Evolutionary conservation across 30 jellyfish, hydroid and myxozoan genomes (phyloP).

Genomic region (Aurelia coerulea): DNA sequence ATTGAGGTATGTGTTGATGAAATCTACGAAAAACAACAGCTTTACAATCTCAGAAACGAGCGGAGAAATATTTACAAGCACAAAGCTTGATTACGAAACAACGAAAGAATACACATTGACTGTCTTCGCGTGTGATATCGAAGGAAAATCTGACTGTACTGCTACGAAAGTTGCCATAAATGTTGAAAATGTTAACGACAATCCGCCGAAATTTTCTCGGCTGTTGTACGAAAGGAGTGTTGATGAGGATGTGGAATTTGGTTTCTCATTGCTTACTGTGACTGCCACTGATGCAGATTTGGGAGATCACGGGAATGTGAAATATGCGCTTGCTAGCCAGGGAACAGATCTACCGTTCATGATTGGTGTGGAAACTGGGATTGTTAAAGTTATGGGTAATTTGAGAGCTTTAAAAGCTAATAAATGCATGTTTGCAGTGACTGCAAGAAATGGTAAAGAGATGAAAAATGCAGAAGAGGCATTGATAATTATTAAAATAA

Average conservation of each 20-base stretch:
- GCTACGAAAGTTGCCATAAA: slow-evolving; percentile 59
- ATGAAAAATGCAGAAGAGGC: neutral
- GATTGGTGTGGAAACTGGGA: slow-evolving; percentile 43
- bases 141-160: slow-evolving; percentile 72
- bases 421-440: slow-evolving; percentile 16
- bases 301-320: slow-evolving; percentile 39
- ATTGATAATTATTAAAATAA: slow-evolving; percentile 12
- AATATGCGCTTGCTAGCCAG: slow-evolving; percentile 19
- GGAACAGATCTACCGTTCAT: slow-evolving; percentile 21
- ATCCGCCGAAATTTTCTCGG: slow-evolving; percentile 62
- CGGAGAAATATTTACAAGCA: slow-evolving; percentile 59
- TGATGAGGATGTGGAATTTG: slow-evolving; percentile 28
- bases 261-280: slow-evolving; percentile 33
- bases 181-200: slow-evolving; percentile 77
- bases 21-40: slow-evolving; percentile 10
- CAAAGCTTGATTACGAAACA: slow-evolving; percentile 71
- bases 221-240: slow-evolving; percentile 26
- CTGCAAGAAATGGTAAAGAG: slow-evolving; percentile 19
- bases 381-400: slow-evolving; percentile 1
- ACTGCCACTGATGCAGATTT: slow-evolving; percentile 71
- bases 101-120: slow-evolving; percentile 44
- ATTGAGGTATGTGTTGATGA: slow-evolving; percentile 53
- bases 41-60: slow-evolving; percentile 62
- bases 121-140: slow-evolving; percentile 76
- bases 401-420: neutral